Conservation (phyloP, 1,140 invertebrate genomes). For the Hypsibius dujardini region DNA sequence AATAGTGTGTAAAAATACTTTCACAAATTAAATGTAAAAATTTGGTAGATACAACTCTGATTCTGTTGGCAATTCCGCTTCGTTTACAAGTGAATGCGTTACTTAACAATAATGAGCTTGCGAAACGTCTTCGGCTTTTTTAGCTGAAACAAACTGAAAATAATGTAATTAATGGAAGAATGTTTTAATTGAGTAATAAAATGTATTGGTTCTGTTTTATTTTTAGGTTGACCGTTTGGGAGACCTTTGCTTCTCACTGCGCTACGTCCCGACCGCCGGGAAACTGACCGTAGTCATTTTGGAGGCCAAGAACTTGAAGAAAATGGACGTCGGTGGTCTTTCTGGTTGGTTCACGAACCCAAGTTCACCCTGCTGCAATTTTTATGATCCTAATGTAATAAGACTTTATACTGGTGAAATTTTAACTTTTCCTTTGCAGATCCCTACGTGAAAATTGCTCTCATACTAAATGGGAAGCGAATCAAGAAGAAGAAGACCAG, state of each 20-base stretch:
- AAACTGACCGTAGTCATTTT: conserved; percentile 94
- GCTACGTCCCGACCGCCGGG: conserved; percentile 94
- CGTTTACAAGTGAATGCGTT: too few species aligned
- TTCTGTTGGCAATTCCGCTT: too few species aligned
- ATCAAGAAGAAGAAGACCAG: conserved; percentile 99
- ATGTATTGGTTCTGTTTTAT: too few species aligned
- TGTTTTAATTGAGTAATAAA: too few species aligned
- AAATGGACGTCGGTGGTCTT: conserved; percentile 97
- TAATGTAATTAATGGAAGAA: too few species aligned
- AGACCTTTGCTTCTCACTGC: conserved; percentile 96
- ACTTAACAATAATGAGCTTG: too few species aligned
- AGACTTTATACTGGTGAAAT: neutral
- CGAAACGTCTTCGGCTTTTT: too few species aligned
- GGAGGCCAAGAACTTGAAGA: conserved; percentile 97
- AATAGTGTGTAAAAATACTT: too few species aligned
- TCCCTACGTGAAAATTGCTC: conserved; percentile 98
- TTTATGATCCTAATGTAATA: neutral
- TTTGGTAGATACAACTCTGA: too few species aligned
- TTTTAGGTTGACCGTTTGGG: conserved; percentile 72
- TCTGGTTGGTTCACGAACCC: conserved; percentile 49
- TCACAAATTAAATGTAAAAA: too few species aligned
- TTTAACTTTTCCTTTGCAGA: conserved; percentile 44
- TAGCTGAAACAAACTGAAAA: too few species aligned
- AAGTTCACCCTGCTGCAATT: conserved; percentile 23
- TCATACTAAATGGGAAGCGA: conserved; percentile 98